Conservation (phyloP, 2,797 vertebrate species). For the Lophotriccus pileatus region DNA sequence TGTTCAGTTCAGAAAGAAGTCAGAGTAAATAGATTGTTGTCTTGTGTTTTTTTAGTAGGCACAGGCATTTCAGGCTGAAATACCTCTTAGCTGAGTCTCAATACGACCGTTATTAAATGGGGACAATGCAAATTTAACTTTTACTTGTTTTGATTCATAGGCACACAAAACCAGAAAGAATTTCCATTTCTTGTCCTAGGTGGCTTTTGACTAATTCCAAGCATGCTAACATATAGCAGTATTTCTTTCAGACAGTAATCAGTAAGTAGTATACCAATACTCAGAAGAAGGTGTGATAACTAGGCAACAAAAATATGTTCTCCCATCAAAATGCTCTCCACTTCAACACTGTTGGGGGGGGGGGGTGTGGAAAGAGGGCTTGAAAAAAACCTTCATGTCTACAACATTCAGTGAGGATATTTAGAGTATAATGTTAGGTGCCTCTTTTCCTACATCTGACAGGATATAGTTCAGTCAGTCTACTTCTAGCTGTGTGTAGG, state of each 20-base stretch:
- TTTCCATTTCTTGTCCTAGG: not conserved
- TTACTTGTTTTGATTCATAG: not conserved
- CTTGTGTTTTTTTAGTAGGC: not conserved
- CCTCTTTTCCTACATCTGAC: not conserved
- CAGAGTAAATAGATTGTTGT: not conserved
- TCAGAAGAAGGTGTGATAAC: not conserved
- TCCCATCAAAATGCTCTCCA: not conserved
- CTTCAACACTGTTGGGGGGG: not conserved
- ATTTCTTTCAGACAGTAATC: not conserved
- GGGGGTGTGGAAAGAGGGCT: not conserved
- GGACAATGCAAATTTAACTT: not conserved
- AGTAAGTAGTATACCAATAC: not conserved
- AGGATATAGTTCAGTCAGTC: not conserved
- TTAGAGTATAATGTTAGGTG: not conserved
- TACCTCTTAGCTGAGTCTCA: not conserved
- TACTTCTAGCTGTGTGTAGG: not conserved
- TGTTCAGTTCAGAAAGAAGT: not conserved
- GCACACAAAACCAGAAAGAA: not conserved
- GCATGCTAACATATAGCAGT: not conserved
- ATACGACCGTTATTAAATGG: not conserved
- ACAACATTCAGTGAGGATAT: not conserved
- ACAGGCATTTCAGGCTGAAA: not conserved
- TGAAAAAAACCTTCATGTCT: not conserved
- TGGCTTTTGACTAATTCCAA: not conserved
- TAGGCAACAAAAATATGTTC: not conserved